Percentiles rank a stretch among this genome's conserved stretches.
These are phyloP conservation scores for Eunapius fragilis DNA, from an alignment of 37 sponge, comb jelly and placozoan genomes.

Conservation along the genomic window DNA sequence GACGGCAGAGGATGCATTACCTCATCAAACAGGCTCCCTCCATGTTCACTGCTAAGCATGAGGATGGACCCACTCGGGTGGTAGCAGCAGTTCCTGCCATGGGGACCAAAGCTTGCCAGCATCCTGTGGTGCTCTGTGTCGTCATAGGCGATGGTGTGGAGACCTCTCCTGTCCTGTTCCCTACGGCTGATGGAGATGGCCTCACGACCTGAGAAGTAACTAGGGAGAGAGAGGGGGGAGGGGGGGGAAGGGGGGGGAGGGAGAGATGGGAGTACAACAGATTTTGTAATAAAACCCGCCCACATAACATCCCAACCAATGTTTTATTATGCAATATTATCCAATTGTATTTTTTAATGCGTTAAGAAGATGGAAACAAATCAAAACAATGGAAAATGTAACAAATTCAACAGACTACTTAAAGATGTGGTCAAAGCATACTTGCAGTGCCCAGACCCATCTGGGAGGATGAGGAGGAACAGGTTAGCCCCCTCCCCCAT, in stretches of 20 bases:
- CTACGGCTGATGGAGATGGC: constrained; percentile 65
- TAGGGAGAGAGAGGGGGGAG: constrained; percentile 6
- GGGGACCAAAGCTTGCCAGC: constrained; percentile 79
- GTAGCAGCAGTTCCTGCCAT: constrained; percentile 80
- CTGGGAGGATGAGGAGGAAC: constrained; percentile 63
- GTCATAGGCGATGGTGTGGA: constrained; percentile 69
- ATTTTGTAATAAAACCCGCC: no score
- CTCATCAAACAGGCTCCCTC: constrained; percentile 73
- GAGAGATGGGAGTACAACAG: no score
- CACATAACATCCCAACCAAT: no score
- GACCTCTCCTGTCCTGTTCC: constrained; percentile 46
- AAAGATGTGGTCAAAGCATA: constrained; percentile 17
- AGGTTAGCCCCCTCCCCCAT: constrained; percentile 33
- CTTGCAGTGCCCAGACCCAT: constrained; percentile 73
- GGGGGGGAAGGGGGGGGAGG: no score
- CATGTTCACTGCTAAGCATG: constrained; percentile 54
- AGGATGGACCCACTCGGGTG: constrained; percentile 54
- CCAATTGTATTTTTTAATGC: no score
- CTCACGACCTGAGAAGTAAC: constrained; percentile 76
- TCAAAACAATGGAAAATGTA: background rate
- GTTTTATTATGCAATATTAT: no score
- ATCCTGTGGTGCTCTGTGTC: constrained; percentile 49
- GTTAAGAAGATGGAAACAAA: no score
- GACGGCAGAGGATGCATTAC: no score
- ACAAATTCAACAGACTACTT: background rate